Evolutionary conservation across 2,113 vertebrate species (phyloP).

Genomic region (Bos javanicus): DNA sequence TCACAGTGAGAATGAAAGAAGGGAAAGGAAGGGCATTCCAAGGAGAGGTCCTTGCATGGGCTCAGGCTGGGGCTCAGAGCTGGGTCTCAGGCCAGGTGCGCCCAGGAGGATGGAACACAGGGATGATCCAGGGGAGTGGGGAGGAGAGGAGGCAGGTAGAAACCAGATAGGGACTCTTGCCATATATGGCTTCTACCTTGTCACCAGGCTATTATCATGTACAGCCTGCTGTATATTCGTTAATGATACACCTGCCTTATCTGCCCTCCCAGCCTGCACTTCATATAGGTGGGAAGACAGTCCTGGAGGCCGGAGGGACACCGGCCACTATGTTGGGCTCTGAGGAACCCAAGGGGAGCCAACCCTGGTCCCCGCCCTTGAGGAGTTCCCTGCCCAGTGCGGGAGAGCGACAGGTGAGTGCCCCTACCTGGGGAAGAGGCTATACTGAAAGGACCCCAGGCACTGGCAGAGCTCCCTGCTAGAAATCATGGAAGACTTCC

Average conservation of each 20-base stretch:
- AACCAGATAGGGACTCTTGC: not conserved
- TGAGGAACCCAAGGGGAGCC: not conserved
- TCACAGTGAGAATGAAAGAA: rapidly evolving
- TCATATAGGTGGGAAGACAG: not conserved
- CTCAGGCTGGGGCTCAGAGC: not conserved
- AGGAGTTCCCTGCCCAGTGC: not conserved
- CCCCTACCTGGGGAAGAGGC: not conserved
- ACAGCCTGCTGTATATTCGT: conserved; percentile 18
- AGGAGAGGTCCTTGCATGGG: not conserved
- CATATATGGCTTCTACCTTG: rapidly evolving
- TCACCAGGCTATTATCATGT: not conserved
- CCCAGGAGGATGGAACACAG: not conserved
- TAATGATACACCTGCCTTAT: conserved; percentile 54
- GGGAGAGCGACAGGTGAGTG: not conserved
- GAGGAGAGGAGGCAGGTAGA: not conserved
- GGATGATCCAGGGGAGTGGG: not conserved
- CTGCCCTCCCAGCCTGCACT: not conserved
- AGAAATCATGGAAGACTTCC: not conserved
- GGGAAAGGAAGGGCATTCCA: not conserved
- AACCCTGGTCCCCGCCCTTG: not conserved
- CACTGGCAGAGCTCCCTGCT: rapidly evolving
- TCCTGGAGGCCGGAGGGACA: not conserved
- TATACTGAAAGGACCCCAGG: rapidly evolving
- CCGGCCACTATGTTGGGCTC: not conserved
- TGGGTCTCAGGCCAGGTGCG: not conserved